phyloP scores from a whole-genome alignment of 1,140 invertebrate genomes.

The Atopsyche davidsoni region DNA sequence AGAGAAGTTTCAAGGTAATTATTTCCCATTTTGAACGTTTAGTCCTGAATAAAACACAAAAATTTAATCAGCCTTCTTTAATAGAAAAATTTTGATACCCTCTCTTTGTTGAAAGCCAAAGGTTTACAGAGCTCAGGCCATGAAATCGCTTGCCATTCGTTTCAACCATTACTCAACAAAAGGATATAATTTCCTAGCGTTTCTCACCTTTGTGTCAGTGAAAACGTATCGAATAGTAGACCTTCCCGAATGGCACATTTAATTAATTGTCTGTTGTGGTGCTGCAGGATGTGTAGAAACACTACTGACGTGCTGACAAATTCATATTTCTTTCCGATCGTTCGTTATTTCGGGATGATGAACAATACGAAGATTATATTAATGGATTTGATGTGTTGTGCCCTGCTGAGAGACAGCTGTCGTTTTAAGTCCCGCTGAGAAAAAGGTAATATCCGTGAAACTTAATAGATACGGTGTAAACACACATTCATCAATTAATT shows the following conservation, averaged over 20 bases:
- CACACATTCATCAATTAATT: no score
- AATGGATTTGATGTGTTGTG: no score
- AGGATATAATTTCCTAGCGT: slow-evolving; percentile 21
- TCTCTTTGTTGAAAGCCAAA: slow-evolving; percentile 2
- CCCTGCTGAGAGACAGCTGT: no score
- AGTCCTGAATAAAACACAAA: slow-evolving; percentile 14
- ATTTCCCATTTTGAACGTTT: slow-evolving; percentile 7
- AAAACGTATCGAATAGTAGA: background rate
- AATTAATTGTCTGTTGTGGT: slow-evolving; percentile 15
- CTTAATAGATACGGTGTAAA: no score
- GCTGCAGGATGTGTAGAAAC: no score
- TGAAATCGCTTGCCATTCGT: slow-evolving; percentile 18
- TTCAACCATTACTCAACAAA: slow-evolving; percentile 22
- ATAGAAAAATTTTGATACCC: slow-evolving; percentile 19
- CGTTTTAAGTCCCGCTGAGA: no score
- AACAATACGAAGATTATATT: no score
- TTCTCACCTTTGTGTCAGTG: slow-evolving; percentile 15
- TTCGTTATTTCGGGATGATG: no score
- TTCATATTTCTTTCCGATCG: no score
- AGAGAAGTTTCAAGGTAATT: slow-evolving; percentile 11
- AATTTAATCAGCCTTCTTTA: slow-evolving; percentile 12
- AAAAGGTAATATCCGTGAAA: no score
- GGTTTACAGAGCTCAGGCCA: slow-evolving; percentile 7
- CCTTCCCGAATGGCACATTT: background rate
- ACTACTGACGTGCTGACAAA: no score